A percentile compares a stretch with the other conserved stretches of the same genome.
These are phyloP conservation scores for Paelopatides confundens DNA, from an alignment of 53 echinoderm and acorn worm genomes.

Conservation along the genomic window DNA sequence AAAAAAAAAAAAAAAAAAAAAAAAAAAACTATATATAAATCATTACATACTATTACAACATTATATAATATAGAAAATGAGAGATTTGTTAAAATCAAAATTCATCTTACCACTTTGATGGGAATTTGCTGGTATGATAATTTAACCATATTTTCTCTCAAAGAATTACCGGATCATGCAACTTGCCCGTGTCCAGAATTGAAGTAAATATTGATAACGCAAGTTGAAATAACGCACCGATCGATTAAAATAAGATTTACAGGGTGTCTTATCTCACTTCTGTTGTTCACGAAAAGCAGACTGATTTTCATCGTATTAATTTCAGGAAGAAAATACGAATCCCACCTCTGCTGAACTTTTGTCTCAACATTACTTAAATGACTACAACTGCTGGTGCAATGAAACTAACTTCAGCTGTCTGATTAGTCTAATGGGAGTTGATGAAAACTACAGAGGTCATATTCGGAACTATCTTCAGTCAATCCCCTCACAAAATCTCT, in stretches of 20 bases:
- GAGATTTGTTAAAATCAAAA: neutral
- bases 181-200: neutral
- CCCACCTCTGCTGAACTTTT: neutral
- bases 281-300: neutral
- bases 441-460: neutral
- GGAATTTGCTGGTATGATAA: conserved; percentile 24
- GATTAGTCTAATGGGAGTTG: neutral
- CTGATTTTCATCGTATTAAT: neutral
- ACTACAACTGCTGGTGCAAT: too few relatives aligned
- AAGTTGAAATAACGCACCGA: neutral
- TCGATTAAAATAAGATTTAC: neutral
- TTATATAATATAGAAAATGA: too few relatives aligned
- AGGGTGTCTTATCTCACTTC: neutral
- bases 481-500: neutral
- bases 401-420: neutral
- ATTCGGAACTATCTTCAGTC: neutral
- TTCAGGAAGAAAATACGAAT: too few relatives aligned
- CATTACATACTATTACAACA: too few relatives aligned
- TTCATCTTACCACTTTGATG: conserved; percentile 23
- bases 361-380: neutral
- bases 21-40: too few relatives aligned
- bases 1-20: too few relatives aligned
- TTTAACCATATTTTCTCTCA: neutral
- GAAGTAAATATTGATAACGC: too few relatives aligned
- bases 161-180: neutral